Percentiles rank a stretch among this genome's conserved stretches.
phyloP scores from a whole-genome alignment of 2,113 vertebrate genomes.

The Antennarius striatus region DNA sequence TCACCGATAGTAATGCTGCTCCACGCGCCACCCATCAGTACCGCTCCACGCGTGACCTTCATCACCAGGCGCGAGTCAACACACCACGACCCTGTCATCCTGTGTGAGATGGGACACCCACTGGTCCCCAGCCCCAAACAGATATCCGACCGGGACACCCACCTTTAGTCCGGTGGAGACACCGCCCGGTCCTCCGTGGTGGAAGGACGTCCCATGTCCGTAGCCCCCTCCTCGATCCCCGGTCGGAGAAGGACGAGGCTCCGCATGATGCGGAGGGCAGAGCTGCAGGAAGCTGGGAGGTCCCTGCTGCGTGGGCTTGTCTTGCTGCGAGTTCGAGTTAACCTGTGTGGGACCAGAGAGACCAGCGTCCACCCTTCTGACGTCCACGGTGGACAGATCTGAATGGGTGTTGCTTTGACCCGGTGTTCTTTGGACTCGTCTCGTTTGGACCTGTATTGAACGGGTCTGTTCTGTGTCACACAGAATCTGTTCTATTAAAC shows the following conservation, averaged over 20 bases:
- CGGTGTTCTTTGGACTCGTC: no score
- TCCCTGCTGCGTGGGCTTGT: not conserved
- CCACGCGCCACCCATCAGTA: no score
- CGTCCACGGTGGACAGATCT: not conserved
- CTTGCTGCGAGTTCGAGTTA: conserved; percentile 18
- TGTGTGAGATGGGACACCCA: no score
- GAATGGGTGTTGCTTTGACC: no score
- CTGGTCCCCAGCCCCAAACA: not conserved
- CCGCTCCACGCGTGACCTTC: no score
- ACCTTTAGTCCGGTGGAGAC: conserved; percentile 23
- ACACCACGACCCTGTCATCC: no score
- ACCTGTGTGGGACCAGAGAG: conserved; percentile 10
- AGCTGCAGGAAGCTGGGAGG: conserved; percentile 15
- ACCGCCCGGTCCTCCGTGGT: not conserved
- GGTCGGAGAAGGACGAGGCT: not conserved
- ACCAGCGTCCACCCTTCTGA: not conserved
- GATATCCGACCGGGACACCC: not conserved
- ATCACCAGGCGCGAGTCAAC: no score
- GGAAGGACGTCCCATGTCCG: conserved; percentile 28
- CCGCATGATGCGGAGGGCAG: conserved; percentile 14
- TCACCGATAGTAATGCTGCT: no score
- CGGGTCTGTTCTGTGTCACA: no score
- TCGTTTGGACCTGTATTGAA: no score
- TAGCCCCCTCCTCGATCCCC: conserved; percentile 24
- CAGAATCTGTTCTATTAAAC: no score